Conservation (phyloP, 2,797 vertebrate genomes). For the Enteromius thamalakanensis region DNA sequence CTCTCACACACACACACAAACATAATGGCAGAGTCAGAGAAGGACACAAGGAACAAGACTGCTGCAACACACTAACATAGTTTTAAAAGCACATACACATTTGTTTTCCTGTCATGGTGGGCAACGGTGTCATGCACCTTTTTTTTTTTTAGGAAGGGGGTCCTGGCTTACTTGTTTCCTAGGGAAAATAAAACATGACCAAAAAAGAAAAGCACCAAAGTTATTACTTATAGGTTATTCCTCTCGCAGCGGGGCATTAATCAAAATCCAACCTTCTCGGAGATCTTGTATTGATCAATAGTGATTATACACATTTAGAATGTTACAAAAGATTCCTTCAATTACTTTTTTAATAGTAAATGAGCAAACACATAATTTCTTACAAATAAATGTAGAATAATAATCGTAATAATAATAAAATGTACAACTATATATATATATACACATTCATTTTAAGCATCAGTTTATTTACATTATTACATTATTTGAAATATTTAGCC, state of each 20-base stretch:
- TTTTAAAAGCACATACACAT: slow-evolving; percentile 10
- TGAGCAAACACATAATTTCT: background rate
- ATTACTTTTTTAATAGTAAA: background rate
- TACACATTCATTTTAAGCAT: too few relatives aligned
- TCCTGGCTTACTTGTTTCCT: background rate
- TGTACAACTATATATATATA: background rate
- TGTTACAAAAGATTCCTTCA: background rate
- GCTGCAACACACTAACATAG: slow-evolving; percentile 32
- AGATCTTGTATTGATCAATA: background rate
- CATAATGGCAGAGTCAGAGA: slow-evolving; percentile 11
- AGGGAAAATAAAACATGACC: background rate
- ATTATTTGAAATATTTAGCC: background rate
- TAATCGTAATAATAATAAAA: too few relatives aligned
- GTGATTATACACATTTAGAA: background rate
- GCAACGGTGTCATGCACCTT: background rate
- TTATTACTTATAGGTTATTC: background rate
- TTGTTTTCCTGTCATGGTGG: slow-evolving; percentile 10
- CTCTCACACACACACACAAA: background rate
- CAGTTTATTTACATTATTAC: too few relatives aligned
- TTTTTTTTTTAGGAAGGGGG: background rate
- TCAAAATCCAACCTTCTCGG: background rate
- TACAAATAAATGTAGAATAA: background rate
- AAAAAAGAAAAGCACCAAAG: background rate
- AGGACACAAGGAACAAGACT: slow-evolving; percentile 30
- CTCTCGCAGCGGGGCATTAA: background rate